Base-by-base conservation (phyloP, 2,797 vertebrate genomes). In the Poliocrania exsul region DNA sequence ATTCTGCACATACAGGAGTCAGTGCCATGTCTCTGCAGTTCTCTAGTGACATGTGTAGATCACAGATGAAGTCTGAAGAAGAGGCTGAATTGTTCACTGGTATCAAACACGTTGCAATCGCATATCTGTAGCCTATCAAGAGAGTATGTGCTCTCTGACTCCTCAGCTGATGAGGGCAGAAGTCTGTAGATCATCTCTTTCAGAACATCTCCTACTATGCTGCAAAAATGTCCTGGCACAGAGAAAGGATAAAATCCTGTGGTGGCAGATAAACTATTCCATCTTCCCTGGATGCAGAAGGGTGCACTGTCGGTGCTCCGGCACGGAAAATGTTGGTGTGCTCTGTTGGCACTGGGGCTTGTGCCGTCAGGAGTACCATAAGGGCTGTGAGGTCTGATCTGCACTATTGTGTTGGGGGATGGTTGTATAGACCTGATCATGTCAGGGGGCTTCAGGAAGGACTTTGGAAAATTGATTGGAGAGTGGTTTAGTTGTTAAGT, bases 401-500 rank as follows among this genome's bases (percentile, higher is more conserved):
- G 8, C 5, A 2, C 14, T 73, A 0, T 49, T 75, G 13, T 49
- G 0, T 0, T 71, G 50, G 13, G 5, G 21, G 9, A 18, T 74
- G n/a, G 5, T 51, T 51, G 5, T 13, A 16, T 9, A 23, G 44
- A 46, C 11, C 44, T 70, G 53, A 16, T 70, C 37, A 37, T 83
- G 29, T 9, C 8, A 2, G 72, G 28, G 35, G 57, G 10, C 56
- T 81, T 73, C 46, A 56, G 79, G 40, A 88, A 79, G 28, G 25
- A 24, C 64, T 64, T 42, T 3, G 33, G 23, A 56, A 71, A 90
- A 46, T 51, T 60, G 37, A 4, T 9, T 60, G 33, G 13, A 54
- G 40, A 26, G 17, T 51, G 10, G 3, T 64, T 83, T 93, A 35
- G 8, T 60, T 87, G 37, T 70, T 80, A 65, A 82, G 24, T 26